A percentile compares a stretch with the other conserved stretches of the same genome.
phyloP scores from a whole-genome alignment of 2,797 vertebrate genomes.

The Chiloscyllium punctatum region DNA sequence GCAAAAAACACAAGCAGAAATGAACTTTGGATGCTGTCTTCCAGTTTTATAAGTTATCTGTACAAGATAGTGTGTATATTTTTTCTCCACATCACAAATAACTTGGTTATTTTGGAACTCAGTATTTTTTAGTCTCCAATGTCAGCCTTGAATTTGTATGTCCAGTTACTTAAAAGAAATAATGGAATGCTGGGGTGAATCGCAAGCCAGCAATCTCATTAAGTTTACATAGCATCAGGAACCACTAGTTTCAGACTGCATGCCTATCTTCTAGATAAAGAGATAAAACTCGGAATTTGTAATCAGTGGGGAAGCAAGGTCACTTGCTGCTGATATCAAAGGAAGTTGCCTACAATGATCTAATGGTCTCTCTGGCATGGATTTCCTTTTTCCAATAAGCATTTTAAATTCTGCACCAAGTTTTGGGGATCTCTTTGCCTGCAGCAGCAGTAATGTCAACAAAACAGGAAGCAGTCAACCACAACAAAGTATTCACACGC shows the following conservation, averaged over 20 bases:
- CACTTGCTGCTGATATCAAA: no score
- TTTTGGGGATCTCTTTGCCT: no score
- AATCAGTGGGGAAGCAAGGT: no score
- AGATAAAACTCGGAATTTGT: not conserved
- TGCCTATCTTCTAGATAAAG: not conserved
- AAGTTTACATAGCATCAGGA: not conserved
- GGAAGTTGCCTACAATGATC: no score
- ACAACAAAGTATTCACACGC: no score
- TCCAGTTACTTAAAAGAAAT: not conserved
- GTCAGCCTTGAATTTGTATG: not conserved
- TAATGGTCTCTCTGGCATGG: no score
- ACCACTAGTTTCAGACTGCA: not conserved
- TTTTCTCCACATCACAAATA: not conserved
- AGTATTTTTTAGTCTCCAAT: not conserved
- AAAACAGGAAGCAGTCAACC: no score
- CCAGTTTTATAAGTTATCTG: not conserved
- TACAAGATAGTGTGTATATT: not conserved
- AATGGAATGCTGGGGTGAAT: not conserved
- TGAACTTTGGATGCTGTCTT: not conserved
- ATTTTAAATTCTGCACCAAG: no score
- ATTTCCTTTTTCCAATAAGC: no score
- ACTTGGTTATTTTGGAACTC: not conserved
- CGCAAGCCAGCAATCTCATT: not conserved
- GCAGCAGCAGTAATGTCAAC: no score
- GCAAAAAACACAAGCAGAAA: slow-evolving; percentile 36